These are phyloP conservation scores for Silurus glanis DNA, from an alignment of 2,113 vertebrate species.

Conservation along the genomic window DNA sequence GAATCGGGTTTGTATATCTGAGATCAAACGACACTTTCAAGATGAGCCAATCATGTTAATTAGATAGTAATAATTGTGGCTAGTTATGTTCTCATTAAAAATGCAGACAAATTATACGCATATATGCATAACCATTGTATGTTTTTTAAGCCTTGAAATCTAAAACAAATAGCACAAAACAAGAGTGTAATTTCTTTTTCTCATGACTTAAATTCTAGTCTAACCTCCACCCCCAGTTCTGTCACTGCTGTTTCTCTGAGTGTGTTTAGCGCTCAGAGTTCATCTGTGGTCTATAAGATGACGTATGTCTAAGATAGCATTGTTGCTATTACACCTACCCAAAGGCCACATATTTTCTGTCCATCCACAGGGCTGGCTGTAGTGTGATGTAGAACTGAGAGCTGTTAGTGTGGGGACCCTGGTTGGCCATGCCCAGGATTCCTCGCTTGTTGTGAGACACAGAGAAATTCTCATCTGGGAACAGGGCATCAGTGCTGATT, in stretches of 20 bases:
- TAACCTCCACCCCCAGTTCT: neutral
- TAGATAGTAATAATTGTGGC: too few species aligned
- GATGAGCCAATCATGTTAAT: too few species aligned
- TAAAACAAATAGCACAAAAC: neutral
- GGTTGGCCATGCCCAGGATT: constrained; percentile 84
- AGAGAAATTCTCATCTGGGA: constrained; percentile 83
- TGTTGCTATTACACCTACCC: constrained; percentile 74
- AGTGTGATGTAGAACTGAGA: constrained; percentile 90
- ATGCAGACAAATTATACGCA: too few species aligned
- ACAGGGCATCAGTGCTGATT: constrained; percentile 20
- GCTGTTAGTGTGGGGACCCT: constrained; percentile 81
- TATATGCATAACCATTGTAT: too few species aligned
- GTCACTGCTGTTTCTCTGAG: neutral
- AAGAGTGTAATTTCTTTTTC: neutral
- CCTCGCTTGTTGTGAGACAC: constrained; percentile 79
- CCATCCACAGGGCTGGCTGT: constrained; percentile 79
- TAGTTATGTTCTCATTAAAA: too few species aligned
- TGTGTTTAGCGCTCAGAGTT: too few species aligned
- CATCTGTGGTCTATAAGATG: neutral
- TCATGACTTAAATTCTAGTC: neutral
- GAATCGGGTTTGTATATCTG: too few species aligned
- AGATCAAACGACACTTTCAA: too few species aligned
- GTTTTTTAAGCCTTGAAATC: neutral
- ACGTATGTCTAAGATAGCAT: neutral
- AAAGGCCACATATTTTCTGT: constrained; percentile 85